Percentiles rank a stretch among this genome's conserved stretches.
Evolutionary conservation across 1,140 invertebrate species (phyloP).

Genomic region (Ceratina calcarata): DNA sequence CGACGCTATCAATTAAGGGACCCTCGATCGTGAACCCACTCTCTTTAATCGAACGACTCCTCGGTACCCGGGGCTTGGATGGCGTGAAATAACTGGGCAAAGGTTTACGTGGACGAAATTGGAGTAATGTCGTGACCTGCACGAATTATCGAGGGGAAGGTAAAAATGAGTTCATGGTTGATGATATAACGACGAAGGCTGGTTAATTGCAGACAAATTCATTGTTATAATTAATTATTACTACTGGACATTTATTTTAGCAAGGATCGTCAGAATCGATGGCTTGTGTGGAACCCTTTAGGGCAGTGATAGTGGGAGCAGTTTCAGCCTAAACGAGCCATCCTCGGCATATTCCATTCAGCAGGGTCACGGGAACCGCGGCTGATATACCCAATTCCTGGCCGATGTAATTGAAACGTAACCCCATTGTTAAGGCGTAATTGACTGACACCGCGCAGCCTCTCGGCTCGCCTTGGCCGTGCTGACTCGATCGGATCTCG

Average conservation of each 20-base stretch:
- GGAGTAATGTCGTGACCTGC: too few species aligned
- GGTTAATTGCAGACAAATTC: too few species aligned
- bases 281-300: background rate
- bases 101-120: too few species aligned
- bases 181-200: too few species aligned
- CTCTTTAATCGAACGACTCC: too few species aligned
- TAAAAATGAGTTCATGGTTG: too few species aligned
- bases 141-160: too few species aligned
- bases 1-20: conserved; percentile 22
- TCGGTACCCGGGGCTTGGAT: too few species aligned
- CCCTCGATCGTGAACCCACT: background rate
- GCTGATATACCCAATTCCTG: conserved; percentile 54
- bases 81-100: too few species aligned
- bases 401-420: conserved; percentile 77
- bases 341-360: background rate
- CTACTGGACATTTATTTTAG: too few species aligned
- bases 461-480: conserved; percentile 43
- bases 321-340: background rate
- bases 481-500: conserved; percentile 64
- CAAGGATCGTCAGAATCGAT: too few species aligned
- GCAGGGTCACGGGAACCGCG: background rate
- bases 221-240: too few species aligned
- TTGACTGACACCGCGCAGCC: conserved; percentile 74
- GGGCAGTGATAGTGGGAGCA: background rate
- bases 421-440: conserved; percentile 77